Conservation (phyloP, 1,140 invertebrate genomes). For the Batillaria attramentaria region DNA sequence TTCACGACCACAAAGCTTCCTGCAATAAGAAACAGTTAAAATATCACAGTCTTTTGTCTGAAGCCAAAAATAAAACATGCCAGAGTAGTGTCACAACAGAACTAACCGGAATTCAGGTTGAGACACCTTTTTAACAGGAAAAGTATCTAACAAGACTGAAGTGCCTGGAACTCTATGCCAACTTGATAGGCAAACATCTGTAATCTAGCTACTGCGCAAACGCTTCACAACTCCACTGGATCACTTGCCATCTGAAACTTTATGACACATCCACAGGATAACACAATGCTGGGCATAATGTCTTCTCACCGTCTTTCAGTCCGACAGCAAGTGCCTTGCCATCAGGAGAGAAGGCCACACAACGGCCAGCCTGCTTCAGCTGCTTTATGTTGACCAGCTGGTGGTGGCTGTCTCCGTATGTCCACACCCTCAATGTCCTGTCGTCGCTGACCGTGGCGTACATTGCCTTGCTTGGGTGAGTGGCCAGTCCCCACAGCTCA, state of each 20-base stretch:
- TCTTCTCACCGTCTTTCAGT: conserved; percentile 67
- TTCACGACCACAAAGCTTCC: conserved; percentile 71
- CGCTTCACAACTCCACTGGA: no score
- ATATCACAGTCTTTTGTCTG: no score
- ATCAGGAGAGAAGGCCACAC: conserved; percentile 68
- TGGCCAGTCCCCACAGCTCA: conserved; percentile 71
- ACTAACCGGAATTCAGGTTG: no score
- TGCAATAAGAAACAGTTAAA: conserved; percentile 52
- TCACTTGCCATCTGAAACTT: no score
- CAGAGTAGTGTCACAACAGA: not conserved
- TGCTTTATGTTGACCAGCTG: conserved; percentile 66
- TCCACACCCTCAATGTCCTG: conserved; percentile 69
- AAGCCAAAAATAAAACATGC: no score
- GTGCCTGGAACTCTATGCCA: no score
- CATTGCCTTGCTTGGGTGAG: conserved; percentile 64
- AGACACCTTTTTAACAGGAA: no score
- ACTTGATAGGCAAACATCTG: no score
- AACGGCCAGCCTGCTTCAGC: conserved; percentile 66
- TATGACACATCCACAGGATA: no score
- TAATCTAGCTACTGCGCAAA: no score
- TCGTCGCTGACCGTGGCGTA: conserved; percentile 72
- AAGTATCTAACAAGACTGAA: no score
- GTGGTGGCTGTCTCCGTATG: conserved; percentile 56
- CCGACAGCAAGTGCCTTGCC: conserved; percentile 70
- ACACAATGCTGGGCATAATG: no score